These are phyloP conservation scores for Dallia pectoralis DNA, from an alignment of 2,797 vertebrate genomes.

Conservation along the genomic window DNA sequence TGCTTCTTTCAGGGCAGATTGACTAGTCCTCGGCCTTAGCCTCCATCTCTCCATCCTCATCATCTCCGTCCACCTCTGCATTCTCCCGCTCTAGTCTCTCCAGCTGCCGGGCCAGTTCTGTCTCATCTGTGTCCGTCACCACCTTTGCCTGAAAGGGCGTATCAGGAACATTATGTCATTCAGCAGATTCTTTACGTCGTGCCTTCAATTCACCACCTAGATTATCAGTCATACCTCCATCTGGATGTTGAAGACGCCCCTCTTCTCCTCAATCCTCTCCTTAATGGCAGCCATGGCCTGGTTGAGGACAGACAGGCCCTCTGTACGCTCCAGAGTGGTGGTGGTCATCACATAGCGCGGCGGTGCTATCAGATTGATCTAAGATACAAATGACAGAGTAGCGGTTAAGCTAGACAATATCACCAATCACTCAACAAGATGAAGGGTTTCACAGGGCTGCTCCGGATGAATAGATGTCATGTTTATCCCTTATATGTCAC, in stretches of 20 bases:
- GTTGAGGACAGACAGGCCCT: slow-evolving; percentile 95
- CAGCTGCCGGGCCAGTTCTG: slow-evolving; percentile 92
- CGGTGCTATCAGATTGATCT: slow-evolving; percentile 98
- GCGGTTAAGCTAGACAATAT: too few species aligned
- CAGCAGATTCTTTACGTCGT: not conserved
- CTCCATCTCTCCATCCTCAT: slow-evolving; percentile 99
- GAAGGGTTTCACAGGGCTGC: too few species aligned
- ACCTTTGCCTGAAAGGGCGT: slow-evolving; percentile 85
- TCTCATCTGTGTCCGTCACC: slow-evolving; percentile 98
- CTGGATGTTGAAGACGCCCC: slow-evolving; percentile 97
- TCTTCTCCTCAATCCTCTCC: slow-evolving; percentile 98
- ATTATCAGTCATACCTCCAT: slow-evolving; percentile 84
- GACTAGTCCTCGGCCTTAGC: slow-evolving; percentile 93
- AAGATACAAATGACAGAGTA: not conserved
- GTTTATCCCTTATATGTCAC: too few species aligned
- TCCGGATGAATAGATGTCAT: too few species aligned
- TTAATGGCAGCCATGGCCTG: slow-evolving; percentile 99
- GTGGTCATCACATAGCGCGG: slow-evolving; percentile 99
- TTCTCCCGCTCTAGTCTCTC: slow-evolving; percentile 96
- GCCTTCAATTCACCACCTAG: not conserved
- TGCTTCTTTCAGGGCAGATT: not conserved
- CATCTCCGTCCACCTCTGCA: slow-evolving; percentile 98
- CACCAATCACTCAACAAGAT: too few species aligned
- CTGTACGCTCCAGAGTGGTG: slow-evolving; percentile 95
- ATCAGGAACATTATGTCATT: not conserved